A percentile compares a stretch with the other conserved stretches of the same genome.
These are phyloP conservation scores for Bombus impatiens DNA, from an alignment of 1,140 invertebrate genomes.

Conservation along the genomic window DNA sequence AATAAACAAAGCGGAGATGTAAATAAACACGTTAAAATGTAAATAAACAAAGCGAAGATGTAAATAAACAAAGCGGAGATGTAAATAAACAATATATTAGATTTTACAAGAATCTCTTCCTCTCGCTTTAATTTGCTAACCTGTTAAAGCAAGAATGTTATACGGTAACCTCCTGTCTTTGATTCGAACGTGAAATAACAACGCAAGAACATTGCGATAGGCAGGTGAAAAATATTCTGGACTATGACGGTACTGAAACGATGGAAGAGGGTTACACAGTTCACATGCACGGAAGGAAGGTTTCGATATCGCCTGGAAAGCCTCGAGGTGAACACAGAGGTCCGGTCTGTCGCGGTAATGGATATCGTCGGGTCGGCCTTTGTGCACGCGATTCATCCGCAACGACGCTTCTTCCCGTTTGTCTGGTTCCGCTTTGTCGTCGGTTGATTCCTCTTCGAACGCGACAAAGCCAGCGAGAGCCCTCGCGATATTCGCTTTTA, in stretches of 20 bases:
- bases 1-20: too few species aligned
- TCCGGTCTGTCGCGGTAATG: slow-evolving; percentile 55
- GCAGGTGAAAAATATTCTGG: neutral
- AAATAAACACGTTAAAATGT: too few species aligned
- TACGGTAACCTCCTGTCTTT: fast-evolving
- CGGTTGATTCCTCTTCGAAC: slow-evolving; percentile 29
- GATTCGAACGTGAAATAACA: too few species aligned
- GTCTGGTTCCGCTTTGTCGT: slow-evolving; percentile 43
- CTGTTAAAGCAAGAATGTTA: neutral
- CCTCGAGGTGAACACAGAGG: slow-evolving; percentile 44
- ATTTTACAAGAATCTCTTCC: neutral
- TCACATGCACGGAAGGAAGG: neutral
- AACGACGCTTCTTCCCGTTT: slow-evolving; percentile 41
- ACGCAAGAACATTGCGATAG: neutral
- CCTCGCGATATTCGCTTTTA: slow-evolving; percentile 41
- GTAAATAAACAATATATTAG: too few species aligned
- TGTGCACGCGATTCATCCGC: slow-evolving; percentile 59
- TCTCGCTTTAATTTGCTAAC: neutral
- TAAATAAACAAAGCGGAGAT: too few species aligned
- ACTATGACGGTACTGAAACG: neutral
- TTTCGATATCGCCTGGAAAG: slow-evolving; percentile 36
- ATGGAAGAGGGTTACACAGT: neutral
- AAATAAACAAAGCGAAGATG: too few species aligned
- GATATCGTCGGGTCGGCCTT: slow-evolving; percentile 59
- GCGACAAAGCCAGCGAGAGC: slow-evolving; percentile 29